Percentiles rank a stretch among this genome's conserved stretches.
Conservation (phyloP, 1,140 invertebrate species). For the Drosophila subpulchrella region DNA sequence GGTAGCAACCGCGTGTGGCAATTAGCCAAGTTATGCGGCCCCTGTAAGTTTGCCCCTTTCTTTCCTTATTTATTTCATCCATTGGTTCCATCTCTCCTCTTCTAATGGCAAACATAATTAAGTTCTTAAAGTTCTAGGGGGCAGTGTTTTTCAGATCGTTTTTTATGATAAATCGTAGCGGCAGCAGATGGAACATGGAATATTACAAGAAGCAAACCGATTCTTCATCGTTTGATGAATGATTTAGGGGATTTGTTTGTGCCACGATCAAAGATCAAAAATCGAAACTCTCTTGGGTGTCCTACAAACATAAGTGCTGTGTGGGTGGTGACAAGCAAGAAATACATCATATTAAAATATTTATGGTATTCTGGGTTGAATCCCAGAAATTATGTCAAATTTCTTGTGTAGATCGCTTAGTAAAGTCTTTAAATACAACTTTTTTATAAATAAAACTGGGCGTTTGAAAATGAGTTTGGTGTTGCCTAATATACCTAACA, state of each 20-base stretch:
- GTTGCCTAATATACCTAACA: constrained; percentile 8
- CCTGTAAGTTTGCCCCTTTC: constrained; percentile 31
- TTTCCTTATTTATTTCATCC: constrained; percentile 31
- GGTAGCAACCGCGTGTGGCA: constrained; percentile 67
- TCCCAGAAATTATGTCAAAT: neutral
- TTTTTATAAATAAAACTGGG: constrained; percentile 15
- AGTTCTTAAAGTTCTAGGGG: constrained; percentile 38
- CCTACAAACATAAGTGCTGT: neutral
- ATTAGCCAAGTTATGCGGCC: constrained; percentile 79
- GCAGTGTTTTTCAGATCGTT: constrained; percentile 10
- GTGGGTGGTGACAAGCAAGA: constrained; percentile 25
- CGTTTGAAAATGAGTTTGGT: neutral
- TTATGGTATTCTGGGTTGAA: constrained; percentile 15
- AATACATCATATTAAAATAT: constrained; percentile 39
- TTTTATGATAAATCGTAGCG: constrained; percentile 31
- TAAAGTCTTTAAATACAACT: neutral
- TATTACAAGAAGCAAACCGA: constrained; percentile 8
- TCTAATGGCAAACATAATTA: constrained; percentile 56
- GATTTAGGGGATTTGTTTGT: constrained; percentile 25
- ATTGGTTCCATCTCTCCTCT: constrained; percentile 8
- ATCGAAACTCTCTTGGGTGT: constrained; percentile 15
- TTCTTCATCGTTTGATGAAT: constrained; percentile 7
- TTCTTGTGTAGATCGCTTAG: constrained; percentile 1
- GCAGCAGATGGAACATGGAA: constrained; percentile 14
- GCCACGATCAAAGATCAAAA: constrained; percentile 38